Conservation (phyloP, 2,888 invertebrate species). For the Parascotia fuliginaria region DNA sequence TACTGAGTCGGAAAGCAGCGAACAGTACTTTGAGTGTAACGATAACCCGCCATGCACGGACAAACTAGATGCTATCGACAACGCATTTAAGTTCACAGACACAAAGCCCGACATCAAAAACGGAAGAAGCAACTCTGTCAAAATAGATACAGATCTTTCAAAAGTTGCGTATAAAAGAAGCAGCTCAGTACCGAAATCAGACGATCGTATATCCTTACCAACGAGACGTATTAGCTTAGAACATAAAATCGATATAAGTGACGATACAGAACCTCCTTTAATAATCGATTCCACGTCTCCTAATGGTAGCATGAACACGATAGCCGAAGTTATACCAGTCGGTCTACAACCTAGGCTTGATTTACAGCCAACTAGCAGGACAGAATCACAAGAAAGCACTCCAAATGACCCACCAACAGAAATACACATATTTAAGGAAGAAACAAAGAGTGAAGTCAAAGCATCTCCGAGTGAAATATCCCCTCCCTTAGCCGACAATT, state of each 20-base stretch:
- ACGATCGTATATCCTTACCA: slow-evolving; percentile 67
- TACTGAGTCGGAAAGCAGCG: slow-evolving; percentile 83
- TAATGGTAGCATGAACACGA: slow-evolving; percentile 76
- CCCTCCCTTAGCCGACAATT: slow-evolving; percentile 68
- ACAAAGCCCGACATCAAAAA: slow-evolving; percentile 59
- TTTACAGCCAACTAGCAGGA: slow-evolving; percentile 61
- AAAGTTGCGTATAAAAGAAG: slow-evolving; percentile 78
- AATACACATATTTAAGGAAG: slow-evolving; percentile 73
- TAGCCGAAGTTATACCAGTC: slow-evolving; percentile 78
- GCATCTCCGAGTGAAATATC: slow-evolving; percentile 80
- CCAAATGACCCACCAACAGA: slow-evolving; percentile 80
- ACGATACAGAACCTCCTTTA: slow-evolving; percentile 80
- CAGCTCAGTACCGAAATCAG: slow-evolving; percentile 76
- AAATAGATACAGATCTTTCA: slow-evolving; percentile 70
- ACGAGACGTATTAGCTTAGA: slow-evolving; percentile 75
- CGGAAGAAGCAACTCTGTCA: slow-evolving; percentile 60
- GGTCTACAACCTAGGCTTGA: slow-evolving; percentile 72
- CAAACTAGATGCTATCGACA: slow-evolving; percentile 66
- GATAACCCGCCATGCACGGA: slow-evolving; percentile 70
- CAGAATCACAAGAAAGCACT: slow-evolving; percentile 75
- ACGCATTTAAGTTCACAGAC: slow-evolving; percentile 65
- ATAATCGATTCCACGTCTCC: slow-evolving; percentile 80
- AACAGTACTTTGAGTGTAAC: slow-evolving; percentile 80
- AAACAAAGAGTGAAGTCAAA: slow-evolving; percentile 65
- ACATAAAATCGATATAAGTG: slow-evolving; percentile 81